Evolutionary conservation across 2,888 invertebrate species (phyloP).

Genomic region (Dryobota labecula): DNA sequence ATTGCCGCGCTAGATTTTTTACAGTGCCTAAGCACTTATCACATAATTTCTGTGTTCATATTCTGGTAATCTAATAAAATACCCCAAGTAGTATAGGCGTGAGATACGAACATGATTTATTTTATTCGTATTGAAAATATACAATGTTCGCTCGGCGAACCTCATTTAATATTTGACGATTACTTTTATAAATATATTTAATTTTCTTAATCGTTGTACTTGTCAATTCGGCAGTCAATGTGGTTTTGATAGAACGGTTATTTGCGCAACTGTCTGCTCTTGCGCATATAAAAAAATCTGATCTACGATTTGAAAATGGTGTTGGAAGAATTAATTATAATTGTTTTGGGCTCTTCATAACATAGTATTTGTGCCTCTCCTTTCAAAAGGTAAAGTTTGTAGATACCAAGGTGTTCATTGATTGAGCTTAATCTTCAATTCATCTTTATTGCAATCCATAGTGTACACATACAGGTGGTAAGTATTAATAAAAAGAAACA

Average conservation of each 20-base stretch:
- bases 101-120: slow-evolving; percentile 40
- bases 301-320: not conserved
- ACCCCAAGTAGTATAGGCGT: slow-evolving; percentile 9
- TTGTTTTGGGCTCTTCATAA: not conserved
- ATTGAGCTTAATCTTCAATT: not conserved
- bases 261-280: slow-evolving; percentile 2
- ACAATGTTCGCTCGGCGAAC: slow-evolving; percentile 5
- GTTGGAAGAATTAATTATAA: not conserved
- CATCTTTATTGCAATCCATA: no score
- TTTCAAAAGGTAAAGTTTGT: not conserved
- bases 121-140: slow-evolving; percentile 40
- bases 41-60: slow-evolving; percentile 5
- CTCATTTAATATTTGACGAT: slow-evolving; percentile 9
- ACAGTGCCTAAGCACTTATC: not conserved
- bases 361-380: not conserved
- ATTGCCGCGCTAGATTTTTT: not conserved
- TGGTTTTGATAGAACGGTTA: slow-evolving; percentile 38
- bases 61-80: slow-evolving; percentile 37
- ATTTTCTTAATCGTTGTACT: slow-evolving; percentile 35
- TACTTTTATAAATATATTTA: slow-evolving; percentile 27
- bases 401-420: not conserved
- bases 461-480: no score
- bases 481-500: no score
- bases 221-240: slow-evolving; percentile 31
- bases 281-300: slow-evolving; percentile 1